Conservation (phyloP, 37 sponge, comb jelly and placozoan genomes). For the Eunapius fragilis region DNA sequence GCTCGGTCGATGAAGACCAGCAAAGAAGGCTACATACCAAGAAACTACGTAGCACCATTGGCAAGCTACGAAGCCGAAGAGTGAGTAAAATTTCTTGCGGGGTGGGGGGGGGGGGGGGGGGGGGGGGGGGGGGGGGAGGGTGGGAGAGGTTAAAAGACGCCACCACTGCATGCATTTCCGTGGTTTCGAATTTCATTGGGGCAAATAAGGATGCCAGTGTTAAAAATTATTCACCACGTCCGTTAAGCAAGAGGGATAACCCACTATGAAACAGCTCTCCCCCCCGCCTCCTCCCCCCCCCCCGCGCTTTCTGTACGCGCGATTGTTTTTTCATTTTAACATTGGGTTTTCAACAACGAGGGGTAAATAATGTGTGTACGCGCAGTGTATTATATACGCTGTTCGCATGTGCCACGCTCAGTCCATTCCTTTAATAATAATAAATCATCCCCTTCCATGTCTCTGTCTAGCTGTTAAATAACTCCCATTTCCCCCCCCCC, state of each 20-base stretch:
- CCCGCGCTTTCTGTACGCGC: background rate
- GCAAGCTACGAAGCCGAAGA: conserved; percentile 89
- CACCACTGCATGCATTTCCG: too few relatives aligned
- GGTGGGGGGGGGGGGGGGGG: background rate
- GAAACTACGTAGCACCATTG: conserved; percentile 86
- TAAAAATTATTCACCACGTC: background rate
- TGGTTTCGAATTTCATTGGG: too few relatives aligned
- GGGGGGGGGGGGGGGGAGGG: too few relatives aligned
- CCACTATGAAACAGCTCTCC: too few relatives aligned
- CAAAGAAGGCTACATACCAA: conserved; percentile 88
- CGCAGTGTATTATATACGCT: too few relatives aligned
- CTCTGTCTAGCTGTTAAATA: too few relatives aligned
- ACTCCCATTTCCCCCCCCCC: background rate
- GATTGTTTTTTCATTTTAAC: background rate
- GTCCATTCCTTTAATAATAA: too few relatives aligned
- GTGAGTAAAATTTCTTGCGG: conserved; percentile 57
- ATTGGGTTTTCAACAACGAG: background rate
- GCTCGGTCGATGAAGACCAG: conserved; percentile 62
- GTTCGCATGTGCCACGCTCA: too few relatives aligned
- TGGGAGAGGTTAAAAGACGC: too few relatives aligned
- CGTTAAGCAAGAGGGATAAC: background rate
- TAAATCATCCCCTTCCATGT: too few relatives aligned
- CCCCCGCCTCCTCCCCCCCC: too few relatives aligned
- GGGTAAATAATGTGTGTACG: background rate
- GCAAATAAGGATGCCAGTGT: too few relatives aligned